Evolutionary conservation across 23 tunicate genomes (phyloP), one percentile per base, ranked within the genome.

Genomic region (Ascidia mentula): DNA sequence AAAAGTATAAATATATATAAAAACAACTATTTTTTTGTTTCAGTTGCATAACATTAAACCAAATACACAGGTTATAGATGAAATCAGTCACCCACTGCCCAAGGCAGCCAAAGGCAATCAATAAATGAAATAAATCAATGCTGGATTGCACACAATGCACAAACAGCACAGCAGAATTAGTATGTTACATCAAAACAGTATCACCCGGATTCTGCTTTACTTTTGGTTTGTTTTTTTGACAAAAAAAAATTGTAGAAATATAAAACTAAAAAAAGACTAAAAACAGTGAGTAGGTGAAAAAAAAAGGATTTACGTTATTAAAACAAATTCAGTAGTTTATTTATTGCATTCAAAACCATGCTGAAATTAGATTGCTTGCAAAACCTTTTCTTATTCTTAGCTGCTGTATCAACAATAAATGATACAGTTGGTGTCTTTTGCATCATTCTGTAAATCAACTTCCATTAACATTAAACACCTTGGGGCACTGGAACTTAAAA

Each of bases 131-230:
- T 20, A 5, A 53, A 53, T 53, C 65, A 53, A 53, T 53, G 65
- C 24, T 53, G 65, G 65, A 53, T 53, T 53, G 65, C 65, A 53
- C n/a, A n/a, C 22, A 53, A 53, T 53, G 65, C 65, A 53, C 65
- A 53, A 53, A 53, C 65, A 53, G 24, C 65, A 53, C 13, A 9
- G 65, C 4, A 53, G 13, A 53, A 53, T 53, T 53, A 53, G 65
- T 53, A 5, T 28, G 1, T 20, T 15, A 42, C 15, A 9, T 9
- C 12, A 42, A 26, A 53, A 26, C 65, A 53, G 65, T 53, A 53
- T 6, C 24, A 9, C 13, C 22, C 28, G 24, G 15, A 53, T 26
- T 20, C 24, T 3, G 65, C 12, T 28, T 9, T 6, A 3, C 13
- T 5, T 5, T 53, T 53, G 24, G 22, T 53, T 26, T 9, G 24